Evolutionary conservation across 2,888 invertebrate species (phyloP), one percentile per base, ranked within the genome.

Genomic region (Macrophya alboannulata): DNA sequence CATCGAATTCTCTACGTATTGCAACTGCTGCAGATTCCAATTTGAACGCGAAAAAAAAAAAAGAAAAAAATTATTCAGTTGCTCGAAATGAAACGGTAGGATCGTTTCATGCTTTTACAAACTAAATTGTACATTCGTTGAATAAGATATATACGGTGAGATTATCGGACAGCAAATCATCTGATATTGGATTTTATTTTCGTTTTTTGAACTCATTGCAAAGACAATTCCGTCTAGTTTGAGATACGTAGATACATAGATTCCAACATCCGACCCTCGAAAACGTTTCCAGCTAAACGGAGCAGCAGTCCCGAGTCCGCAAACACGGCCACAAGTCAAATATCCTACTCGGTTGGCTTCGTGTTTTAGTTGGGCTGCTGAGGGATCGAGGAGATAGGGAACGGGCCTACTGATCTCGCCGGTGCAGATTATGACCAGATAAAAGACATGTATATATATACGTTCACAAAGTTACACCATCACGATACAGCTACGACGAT

Each of bases 291-390:
- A 77, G 51, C 31, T 51, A 77, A 77, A 51, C 77, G 55, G 77
- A 77, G 77, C 77, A 77, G 48, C 51, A 51, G 77, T 74, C 77
- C 77, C n/a, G 55, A 77, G 55, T 77, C 77, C 77, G 77, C 77
- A 77, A 77, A 77, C 77, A 77, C 51, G 55, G 55, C 77, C 77
- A n/a, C n/a, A 51, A 77, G 48, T 77, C 77, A 55, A 77, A 77
- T 51, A 77, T 37, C 31, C 37, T 72, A 0, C 71, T 51, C 48
- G 55, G 48, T 74, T 31, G 31, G 51, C 31, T 77, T 51, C 31
- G 51, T 77, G 51, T 77, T 77, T 77, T 55, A 74, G 74, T 74
- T 74, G 74, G 74, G 74, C 37, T 45, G 43, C 9, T 25, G 74
- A 45, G 43, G 74, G 74, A 45, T 74, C 74, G 43, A 1, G 5